These are phyloP conservation scores for Eleginops maclovinus DNA, from an alignment of 2,113 vertebrate genomes.

Conservation along the genomic window DNA sequence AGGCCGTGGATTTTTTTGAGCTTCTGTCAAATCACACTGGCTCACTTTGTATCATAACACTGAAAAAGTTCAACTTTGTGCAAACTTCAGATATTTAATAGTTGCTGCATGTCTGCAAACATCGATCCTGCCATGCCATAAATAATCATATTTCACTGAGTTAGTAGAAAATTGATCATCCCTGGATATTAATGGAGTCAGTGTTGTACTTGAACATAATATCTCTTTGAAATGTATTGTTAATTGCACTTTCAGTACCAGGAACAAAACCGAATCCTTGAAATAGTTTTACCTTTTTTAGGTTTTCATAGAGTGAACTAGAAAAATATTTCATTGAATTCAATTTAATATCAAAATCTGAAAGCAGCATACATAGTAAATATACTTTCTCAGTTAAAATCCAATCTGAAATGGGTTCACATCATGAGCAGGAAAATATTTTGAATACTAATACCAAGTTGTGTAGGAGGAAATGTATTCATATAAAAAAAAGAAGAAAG, in stretches of 20 bases:
- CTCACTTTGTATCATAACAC: constrained; percentile 24
- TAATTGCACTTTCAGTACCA: constrained; percentile 13
- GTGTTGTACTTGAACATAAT: neutral
- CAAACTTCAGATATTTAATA: constrained; percentile 7
- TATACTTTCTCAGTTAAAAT: neutral
- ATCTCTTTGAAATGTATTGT: neutral
- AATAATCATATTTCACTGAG: neutral
- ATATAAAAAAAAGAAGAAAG: no score
- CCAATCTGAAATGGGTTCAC: neutral
- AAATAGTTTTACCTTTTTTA: neutral
- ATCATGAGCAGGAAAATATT: constrained; percentile 3
- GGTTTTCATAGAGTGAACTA: neutral
- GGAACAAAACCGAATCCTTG: neutral
- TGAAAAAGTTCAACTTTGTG: constrained; percentile 27
- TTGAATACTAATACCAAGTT: constrained; percentile 33
- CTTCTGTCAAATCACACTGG: constrained; percentile 56
- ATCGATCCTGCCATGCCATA: neutral
- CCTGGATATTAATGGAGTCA: neutral
- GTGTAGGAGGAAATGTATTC: no score
- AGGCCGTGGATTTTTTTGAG: constrained; percentile 55
- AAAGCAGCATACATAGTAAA: neutral
- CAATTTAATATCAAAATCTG: neutral
- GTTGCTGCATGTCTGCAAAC: neutral
- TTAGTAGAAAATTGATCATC: neutral
- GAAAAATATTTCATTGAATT: neutral